Evolutionary conservation across 2,113 vertebrate species (phyloP).

Genomic region (Limnothrissa miodon): DNA sequence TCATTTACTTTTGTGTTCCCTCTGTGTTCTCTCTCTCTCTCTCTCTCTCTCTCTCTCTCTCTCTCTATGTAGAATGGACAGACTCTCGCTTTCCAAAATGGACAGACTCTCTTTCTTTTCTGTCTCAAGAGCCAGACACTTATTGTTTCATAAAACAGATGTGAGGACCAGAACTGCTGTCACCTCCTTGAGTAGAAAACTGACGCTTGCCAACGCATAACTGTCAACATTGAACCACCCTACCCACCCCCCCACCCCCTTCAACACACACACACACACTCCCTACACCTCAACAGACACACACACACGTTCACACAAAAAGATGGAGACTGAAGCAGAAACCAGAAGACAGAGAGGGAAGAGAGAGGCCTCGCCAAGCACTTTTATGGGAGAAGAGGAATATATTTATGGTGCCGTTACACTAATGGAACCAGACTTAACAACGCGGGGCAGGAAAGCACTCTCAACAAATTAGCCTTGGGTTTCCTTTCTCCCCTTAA

Average conservation of each 20-base stretch:
- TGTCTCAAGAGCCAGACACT: conserved; percentile 30
- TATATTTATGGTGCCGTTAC: conserved; percentile 50
- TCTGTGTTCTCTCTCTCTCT: conserved; percentile 23
- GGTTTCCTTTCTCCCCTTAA: conserved; percentile 33
- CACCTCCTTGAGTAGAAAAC: conserved; percentile 47
- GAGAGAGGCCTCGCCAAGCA: conserved; percentile 47
- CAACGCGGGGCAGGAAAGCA: conserved; percentile 39
- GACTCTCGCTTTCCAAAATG: neutral
- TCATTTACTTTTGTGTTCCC: neutral
- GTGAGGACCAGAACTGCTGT: conserved; percentile 45
- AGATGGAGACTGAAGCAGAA: conserved; percentile 21
- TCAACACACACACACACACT: neutral
- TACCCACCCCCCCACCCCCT: neutral
- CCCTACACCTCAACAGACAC: too few relatives aligned
- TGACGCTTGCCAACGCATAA: conserved; percentile 40
- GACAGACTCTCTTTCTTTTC: conserved; percentile 6
- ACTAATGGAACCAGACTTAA: conserved; percentile 54
- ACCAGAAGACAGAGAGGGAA: conserved; percentile 39
- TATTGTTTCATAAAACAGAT: conserved; percentile 44
- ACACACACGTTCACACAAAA: neutral
- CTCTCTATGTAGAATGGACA: neutral
- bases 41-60: conserved; percentile 25
- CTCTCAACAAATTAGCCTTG: conserved; percentile 49
- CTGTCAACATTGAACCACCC: conserved; percentile 31
- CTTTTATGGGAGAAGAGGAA: conserved; percentile 49